Evolutionary conservation across 2,113 vertebrate genomes (phyloP).

Genomic region (Notarius lentiginosus): DNA sequence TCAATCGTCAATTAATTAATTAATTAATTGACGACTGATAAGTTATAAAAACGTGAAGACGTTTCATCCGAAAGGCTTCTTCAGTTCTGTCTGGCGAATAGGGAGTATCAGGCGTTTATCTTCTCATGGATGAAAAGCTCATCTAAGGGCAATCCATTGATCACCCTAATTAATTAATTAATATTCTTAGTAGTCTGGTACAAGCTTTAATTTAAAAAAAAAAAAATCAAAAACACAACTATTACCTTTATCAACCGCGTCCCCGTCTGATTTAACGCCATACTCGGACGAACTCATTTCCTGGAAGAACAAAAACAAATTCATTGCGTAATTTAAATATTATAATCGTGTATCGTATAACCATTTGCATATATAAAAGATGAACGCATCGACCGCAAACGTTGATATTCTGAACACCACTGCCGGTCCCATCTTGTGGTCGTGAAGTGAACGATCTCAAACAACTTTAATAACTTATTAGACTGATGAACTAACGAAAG

Average conservation of each 20-base stretch:
- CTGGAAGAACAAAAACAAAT: constrained; percentile 54
- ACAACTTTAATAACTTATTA: too few species aligned
- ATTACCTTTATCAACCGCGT: constrained; percentile 68
- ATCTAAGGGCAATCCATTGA: too few species aligned
- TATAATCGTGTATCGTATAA: neutral
- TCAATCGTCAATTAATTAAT: neutral
- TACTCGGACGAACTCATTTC: constrained; percentile 74
- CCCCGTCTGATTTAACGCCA: constrained; percentile 67
- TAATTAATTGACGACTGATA: too few species aligned
- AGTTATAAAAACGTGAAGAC: too few species aligned
- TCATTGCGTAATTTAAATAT: neutral
- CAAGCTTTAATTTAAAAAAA: neutral
- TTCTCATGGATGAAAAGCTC: too few species aligned
- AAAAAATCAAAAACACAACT: neutral
- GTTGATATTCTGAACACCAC: neutral
- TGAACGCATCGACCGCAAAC: neutral
- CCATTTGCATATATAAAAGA: neutral
- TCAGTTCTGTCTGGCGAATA: too few species aligned
- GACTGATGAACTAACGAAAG: too few species aligned
- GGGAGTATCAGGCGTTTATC: too few species aligned
- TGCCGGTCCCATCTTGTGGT: neutral
- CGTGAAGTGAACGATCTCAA: too few species aligned
- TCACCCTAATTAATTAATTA: too few species aligned
- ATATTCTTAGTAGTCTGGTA: neutral
- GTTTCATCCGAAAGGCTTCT: too few species aligned